phyloP scores from a whole-genome alignment of 2,113 vertebrate genomes.

The Dryoscopus gambensis region DNA sequence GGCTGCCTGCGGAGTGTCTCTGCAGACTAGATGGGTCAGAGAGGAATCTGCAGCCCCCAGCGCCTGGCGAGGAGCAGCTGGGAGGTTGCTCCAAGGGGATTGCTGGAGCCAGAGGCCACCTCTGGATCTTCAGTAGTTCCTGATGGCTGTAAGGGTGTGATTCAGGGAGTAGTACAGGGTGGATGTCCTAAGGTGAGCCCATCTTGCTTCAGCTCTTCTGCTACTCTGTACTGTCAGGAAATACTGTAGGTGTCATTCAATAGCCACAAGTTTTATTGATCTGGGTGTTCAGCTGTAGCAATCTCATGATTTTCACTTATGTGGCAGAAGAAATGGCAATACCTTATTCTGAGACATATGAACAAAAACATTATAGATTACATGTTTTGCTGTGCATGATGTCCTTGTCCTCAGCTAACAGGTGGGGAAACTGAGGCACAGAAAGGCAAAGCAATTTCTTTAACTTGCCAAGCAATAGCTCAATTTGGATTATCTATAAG shows the following conservation, averaged over 20 bases:
- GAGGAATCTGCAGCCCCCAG: background rate
- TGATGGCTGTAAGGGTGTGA: background rate
- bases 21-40: background rate
- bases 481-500: background rate
- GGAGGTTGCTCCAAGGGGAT: fast-evolving
- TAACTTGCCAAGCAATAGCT: background rate
- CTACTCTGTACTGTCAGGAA: background rate
- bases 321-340: background rate
- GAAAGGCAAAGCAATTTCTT: background rate
- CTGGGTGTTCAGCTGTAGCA: background rate
- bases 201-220: background rate
- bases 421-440: background rate
- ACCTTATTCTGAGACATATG: background rate
- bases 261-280: background rate
- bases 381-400: background rate
- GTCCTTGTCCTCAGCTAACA: background rate
- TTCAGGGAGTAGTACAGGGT: background rate
- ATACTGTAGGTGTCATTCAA: background rate
- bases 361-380: background rate
- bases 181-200: background rate
- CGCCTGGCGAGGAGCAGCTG: background rate
- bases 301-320: background rate
- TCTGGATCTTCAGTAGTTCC: background rate
- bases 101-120: background rate
- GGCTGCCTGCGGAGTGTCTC: background rate